Conservation (phyloP, 30 jellyfish, hydroid and myxozoan genomes). For the Pseudorhiza aurosa region DNA sequence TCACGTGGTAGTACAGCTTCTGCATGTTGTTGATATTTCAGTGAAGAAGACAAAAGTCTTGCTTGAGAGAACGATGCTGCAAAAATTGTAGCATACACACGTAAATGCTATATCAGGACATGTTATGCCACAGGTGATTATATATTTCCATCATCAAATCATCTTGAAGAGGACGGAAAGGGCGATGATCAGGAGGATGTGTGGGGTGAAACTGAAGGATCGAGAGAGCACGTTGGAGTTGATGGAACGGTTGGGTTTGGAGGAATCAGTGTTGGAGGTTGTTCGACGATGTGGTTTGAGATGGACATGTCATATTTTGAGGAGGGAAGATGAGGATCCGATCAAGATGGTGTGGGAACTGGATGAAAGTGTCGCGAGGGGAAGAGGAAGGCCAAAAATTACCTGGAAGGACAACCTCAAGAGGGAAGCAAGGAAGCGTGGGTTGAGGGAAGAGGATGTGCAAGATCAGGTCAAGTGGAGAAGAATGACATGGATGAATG, state of each 20-base stretch:
- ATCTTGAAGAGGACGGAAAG: slow-evolving; percentile 23
- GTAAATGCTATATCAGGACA: too few relatives aligned
- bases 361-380: slow-evolving; percentile 3
- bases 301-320: not conserved
- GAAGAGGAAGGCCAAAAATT: slow-evolving; percentile 11
- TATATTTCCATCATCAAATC: too few relatives aligned
- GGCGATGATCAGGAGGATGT: slow-evolving; percentile 16
- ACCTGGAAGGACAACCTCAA: slow-evolving; percentile 2
- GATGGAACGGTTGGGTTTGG: not conserved
- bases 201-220: slow-evolving; percentile 21
- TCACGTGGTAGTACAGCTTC: not conserved
- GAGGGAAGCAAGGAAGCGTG: not conserved
- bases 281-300: not conserved
- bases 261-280: not conserved
- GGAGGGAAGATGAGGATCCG: slow-evolving; percentile 1
- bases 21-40: not conserved
- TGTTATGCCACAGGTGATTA: too few relatives aligned
- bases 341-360: not conserved
- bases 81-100: too few relatives aligned
- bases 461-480: not conserved
- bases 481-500: not conserved
- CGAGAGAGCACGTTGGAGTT: not conserved
- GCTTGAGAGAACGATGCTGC: not conserved
- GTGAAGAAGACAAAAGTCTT: not conserved
- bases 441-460: slow-evolving; percentile 3